Evolutionary conservation across 2,888 invertebrate genomes (phyloP), one percentile per base, ranked within the genome.

Genomic region (Machimus atricapillus): DNA sequence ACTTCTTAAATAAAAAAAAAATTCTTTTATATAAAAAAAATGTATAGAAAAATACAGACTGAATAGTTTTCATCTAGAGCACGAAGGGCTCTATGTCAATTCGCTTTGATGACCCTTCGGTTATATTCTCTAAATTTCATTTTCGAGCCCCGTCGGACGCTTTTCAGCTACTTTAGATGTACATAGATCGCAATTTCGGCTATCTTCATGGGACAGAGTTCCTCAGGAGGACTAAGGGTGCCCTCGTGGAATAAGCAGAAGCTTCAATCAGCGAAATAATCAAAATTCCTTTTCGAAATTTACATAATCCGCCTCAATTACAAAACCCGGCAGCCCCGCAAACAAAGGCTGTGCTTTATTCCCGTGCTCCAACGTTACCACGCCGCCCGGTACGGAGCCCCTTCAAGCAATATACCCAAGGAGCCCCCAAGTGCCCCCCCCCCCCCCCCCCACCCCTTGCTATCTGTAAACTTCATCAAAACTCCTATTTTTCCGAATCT

Each of bases 381-480:
- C 66, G 66, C 23, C 12, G 27, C 40, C 9, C 40, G 40, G 40
- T 9, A 2, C 12, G 40, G 40, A 12, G 9, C 66, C 8, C 66
- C 52, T 52, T n/a, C 7, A 52, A n/a, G 52, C 52, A 52, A 52
- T 52, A 5, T 52, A 52, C 52, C n/a, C 52, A 19, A 52, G 52
- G 7, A 16, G 6, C 52, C 52, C 52, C 52, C 52, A 19, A 16
- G 7, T n/a, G n/a, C 16, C n/a, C 8, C 12, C 23, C 1, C 14
- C 1, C 52, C 19, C 12, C 23, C 2, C 14, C 1, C 12, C 27
- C 2, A 23, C 14, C 1, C 12, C 27, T 1, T 9, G 66, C 52
- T 79, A 79, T 79, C 79, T 79, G 79, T 52, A 27, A 79, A 79
- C 79, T 83, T 66, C 82, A 66, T 83, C 66, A 83, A 83, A 83